Percentiles rank a stretch among this genome's conserved stretches.
Conservation (phyloP, 2,113 vertebrate species). For the Phaethornis superciliosus region DNA sequence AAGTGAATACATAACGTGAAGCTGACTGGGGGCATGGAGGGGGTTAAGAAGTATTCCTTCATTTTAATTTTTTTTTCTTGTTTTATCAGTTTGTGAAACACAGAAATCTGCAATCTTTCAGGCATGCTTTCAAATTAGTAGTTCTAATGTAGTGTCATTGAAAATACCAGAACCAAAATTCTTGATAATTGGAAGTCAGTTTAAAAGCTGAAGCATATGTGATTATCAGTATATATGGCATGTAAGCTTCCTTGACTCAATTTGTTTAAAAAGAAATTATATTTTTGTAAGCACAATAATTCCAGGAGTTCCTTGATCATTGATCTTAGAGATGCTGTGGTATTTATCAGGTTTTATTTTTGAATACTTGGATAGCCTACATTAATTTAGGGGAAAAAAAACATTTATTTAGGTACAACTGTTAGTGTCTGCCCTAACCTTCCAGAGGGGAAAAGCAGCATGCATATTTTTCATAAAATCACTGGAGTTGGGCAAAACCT, state of each 20-base stretch:
- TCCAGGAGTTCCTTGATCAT: neutral
- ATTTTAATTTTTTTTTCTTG: neutral
- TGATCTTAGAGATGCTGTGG: neutral
- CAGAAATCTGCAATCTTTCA: neutral
- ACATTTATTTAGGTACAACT: neutral
- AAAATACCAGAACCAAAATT: neutral
- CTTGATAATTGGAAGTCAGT: neutral
- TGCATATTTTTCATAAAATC: neutral
- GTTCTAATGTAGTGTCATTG: neutral
- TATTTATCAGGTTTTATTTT: neutral
- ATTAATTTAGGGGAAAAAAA: neutral
- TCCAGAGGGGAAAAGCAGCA: too few relatives aligned
- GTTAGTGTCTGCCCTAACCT: neutral
- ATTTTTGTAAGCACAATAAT: neutral
- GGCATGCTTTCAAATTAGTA: neutral
- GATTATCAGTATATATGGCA: neutral
- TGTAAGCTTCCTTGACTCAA: neutral
- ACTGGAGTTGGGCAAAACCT: neutral
- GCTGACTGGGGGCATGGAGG: accelerated
- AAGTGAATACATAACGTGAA: neutral
- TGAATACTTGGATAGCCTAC: neutral
- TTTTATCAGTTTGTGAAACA: neutral
- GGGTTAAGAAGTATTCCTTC: neutral
- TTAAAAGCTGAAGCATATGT: neutral
- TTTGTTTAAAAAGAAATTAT: neutral